A percentile compares a stretch with the other conserved stretches of the same genome.
phyloP scores from a whole-genome alignment of 37 sponge, comb jelly and placozoan species.

The Eunapius fragilis region DNA sequence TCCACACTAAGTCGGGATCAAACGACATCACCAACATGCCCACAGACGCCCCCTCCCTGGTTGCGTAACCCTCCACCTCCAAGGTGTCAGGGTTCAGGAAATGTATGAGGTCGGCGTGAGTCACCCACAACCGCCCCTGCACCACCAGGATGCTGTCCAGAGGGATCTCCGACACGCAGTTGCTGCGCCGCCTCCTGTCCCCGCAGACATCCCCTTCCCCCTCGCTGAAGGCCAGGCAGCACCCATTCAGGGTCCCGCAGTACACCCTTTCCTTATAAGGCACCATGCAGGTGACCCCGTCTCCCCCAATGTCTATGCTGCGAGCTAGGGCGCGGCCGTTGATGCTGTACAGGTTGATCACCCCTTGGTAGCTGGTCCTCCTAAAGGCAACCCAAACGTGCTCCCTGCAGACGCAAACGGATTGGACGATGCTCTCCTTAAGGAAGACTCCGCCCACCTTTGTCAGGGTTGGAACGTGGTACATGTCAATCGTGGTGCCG shows the following conservation, averaged over 20 bases:
- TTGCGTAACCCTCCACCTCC: conserved; percentile 12
- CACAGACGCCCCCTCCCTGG: not conserved
- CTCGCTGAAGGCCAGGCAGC: not conserved
- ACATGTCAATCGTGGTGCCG: not conserved
- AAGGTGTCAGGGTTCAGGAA: not conserved
- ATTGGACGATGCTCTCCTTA: not conserved
- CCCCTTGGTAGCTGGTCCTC: not conserved
- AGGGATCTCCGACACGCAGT: conserved; percentile 1
- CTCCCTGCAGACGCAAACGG: conserved; percentile 5
- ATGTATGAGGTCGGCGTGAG: conserved; percentile 3
- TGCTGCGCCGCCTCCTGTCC: not conserved
- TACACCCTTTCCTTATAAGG: not conserved
- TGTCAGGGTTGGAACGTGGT: not conserved
- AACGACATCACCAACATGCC: not conserved
- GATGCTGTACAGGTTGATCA: conserved; percentile 3
- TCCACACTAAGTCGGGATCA: conserved; percentile 13
- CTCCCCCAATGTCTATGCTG: not conserved
- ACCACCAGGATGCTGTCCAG: conserved; percentile 4
- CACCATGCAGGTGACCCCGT: conserved; percentile 12
- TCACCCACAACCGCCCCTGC: conserved; percentile 5
- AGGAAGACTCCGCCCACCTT: not conserved
- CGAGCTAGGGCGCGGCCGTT: not conserved
- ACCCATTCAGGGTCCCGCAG: conserved; percentile 30
- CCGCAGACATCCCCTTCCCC: not conserved
- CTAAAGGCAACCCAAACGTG: conserved; percentile 22